Evolutionary conservation across 2,888 invertebrate species (phyloP).

Genomic region (Tenodera sinensis): DNA sequence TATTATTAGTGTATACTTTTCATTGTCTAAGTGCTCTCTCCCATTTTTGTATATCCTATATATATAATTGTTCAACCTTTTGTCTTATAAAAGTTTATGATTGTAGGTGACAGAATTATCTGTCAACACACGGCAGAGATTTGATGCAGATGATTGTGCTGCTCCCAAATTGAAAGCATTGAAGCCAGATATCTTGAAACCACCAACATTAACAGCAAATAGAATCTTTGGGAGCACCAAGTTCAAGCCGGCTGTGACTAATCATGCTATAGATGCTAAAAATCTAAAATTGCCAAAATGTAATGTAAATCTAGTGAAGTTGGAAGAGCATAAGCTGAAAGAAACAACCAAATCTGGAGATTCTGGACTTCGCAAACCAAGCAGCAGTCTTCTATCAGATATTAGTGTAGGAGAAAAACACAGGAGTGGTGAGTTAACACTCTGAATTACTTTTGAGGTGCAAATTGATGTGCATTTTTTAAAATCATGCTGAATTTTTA

Average conservation of each 20-base stretch:
- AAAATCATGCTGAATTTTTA: not conserved
- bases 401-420: conserved; percentile 1
- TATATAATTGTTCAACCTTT: too few relatives aligned
- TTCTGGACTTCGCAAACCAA: not conserved
- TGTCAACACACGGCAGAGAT: conserved; percentile 9
- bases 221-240: conserved; percentile 30
- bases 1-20: too few relatives aligned
- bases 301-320: conserved; percentile 42
- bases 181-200: conserved; percentile 42
- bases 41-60: too few relatives aligned
- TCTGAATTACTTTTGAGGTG: not conserved
- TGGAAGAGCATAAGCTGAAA: conserved; percentile 29
- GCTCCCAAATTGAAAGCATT: conserved; percentile 30
- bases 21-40: too few relatives aligned
- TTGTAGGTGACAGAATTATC: conserved; percentile 4
- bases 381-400: not conserved
- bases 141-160: conserved; percentile 25
- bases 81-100: not conserved
- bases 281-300: conserved; percentile 38
- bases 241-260: conserved; percentile 28
- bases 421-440: conserved; percentile 2
- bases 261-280: conserved; percentile 3
- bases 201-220: conserved; percentile 44
- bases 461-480: not conserved
- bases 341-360: not conserved